Percentiles rank a stretch among this genome's conserved stretches.
Evolutionary conservation across 1,140 invertebrate species (phyloP).

Genomic region (Tyrophagus putrescentiae): DNA sequence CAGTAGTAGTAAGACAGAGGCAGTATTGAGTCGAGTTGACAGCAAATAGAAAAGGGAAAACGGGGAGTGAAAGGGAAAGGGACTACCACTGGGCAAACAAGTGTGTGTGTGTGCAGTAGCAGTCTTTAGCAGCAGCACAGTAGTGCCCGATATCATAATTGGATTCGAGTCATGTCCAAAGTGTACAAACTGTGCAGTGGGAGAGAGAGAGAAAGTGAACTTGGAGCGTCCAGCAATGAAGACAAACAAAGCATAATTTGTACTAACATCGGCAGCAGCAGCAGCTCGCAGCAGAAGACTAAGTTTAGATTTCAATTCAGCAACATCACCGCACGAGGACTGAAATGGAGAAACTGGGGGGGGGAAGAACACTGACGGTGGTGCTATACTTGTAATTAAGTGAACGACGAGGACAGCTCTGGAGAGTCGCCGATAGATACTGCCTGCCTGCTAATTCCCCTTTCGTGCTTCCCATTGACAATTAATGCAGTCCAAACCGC

Average conservation of each 20-base stretch:
- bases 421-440: no score
- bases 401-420: no score
- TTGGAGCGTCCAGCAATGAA: not conserved
- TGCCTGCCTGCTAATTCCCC: not conserved
- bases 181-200: no score
- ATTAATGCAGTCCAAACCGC: not conserved
- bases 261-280: no score
- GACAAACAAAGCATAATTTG: constrained; percentile 4
- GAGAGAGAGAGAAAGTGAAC: no score
- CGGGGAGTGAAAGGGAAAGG: not conserved
- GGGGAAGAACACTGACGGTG: no score
- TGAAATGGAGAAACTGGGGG: no score
- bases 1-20: no score
- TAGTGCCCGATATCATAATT: constrained; percentile 3
- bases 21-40: not conserved
- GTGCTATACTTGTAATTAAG: no score
- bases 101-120: not conserved
- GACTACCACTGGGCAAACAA: constrained; percentile 1
- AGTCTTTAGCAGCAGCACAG: not conserved
- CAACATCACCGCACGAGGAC: no score
- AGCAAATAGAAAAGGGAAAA: not conserved
- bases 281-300: no score
- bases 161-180: constrained; percentile 11
- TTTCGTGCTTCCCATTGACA: not conserved
- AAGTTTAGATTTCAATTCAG: constrained; percentile 11